phyloP scores from a whole-genome alignment of 2,797 vertebrate species.

The Mustela erminea region DNA sequence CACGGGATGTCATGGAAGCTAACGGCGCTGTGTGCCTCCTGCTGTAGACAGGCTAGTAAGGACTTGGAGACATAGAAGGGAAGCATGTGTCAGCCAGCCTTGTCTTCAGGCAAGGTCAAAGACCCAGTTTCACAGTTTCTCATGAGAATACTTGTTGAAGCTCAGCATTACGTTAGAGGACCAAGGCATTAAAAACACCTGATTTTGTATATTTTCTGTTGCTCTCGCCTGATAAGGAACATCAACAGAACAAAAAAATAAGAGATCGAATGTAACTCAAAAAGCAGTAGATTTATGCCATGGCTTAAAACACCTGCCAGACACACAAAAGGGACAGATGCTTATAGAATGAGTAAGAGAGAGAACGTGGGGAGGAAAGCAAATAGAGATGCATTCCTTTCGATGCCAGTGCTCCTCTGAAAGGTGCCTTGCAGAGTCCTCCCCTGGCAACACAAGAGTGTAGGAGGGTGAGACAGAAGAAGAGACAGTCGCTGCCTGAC shows the following conservation, averaged over 20 bases:
- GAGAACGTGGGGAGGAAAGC: background rate
- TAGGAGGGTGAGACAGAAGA: background rate
- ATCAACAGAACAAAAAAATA: conserved; percentile 68
- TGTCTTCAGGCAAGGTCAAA: background rate
- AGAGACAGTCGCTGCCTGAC: fast-evolving
- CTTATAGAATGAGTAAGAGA: background rate
- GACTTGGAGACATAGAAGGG: background rate
- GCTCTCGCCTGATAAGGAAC: background rate
- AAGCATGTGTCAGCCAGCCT: background rate
- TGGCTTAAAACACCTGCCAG: background rate
- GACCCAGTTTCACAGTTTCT: background rate
- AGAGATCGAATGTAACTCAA: conserved; percentile 71
- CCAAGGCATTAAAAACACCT: background rate
- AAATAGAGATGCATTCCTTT: background rate
- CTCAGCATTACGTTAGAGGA: background rate
- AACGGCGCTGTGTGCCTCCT: background rate
- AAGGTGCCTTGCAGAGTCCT: background rate
- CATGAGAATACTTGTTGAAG: background rate
- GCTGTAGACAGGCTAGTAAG: background rate
- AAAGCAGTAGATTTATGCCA: conserved; percentile 64
- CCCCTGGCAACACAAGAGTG: background rate
- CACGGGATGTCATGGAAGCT: background rate
- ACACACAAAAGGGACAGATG: background rate
- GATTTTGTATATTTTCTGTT: background rate
- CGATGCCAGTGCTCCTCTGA: background rate